Percentiles rank a stretch among this genome's conserved stretches.
Evolutionary conservation across 2,888 invertebrate genomes (phyloP).

Genomic region (Andrena praecox): DNA sequence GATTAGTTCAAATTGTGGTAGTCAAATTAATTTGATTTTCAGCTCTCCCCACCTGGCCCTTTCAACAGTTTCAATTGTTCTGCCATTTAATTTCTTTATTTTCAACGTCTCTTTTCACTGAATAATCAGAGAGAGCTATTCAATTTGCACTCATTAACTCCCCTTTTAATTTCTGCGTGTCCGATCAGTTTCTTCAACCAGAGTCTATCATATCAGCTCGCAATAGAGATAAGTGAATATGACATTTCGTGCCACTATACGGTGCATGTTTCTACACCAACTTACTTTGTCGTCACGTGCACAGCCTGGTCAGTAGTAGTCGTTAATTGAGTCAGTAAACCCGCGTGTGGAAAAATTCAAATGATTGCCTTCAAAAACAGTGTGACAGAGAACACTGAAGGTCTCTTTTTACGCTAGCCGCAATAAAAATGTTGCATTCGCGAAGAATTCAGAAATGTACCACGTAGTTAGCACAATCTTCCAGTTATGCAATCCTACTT

Average conservation of each 20-base stretch:
- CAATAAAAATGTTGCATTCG: background rate
- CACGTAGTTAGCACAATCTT: background rate
- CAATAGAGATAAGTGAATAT: background rate
- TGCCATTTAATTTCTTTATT: no score
- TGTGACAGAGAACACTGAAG: background rate
- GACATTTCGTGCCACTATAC: background rate
- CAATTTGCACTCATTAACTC: no score
- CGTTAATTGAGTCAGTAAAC: background rate
- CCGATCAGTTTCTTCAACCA: background rate
- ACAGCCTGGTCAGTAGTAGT: background rate
- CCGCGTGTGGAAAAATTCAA: slow-evolving; percentile 1
- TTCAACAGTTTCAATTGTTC: no score
- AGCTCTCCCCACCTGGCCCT: no score
- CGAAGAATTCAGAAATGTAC: background rate
- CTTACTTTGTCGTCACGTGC: background rate
- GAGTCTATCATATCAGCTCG: background rate
- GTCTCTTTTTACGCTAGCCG: background rate
- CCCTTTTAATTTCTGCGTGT: no score
- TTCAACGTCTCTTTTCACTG: no score
- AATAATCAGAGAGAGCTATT: no score
- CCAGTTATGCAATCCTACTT: slow-evolving; percentile 8
- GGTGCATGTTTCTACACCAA: background rate
- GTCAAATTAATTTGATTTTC: no score
- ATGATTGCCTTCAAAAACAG: background rate
- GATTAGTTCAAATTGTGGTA: no score